phyloP scores from a whole-genome alignment of 2,113 vertebrate species.

The Caranx melampygus region DNA sequence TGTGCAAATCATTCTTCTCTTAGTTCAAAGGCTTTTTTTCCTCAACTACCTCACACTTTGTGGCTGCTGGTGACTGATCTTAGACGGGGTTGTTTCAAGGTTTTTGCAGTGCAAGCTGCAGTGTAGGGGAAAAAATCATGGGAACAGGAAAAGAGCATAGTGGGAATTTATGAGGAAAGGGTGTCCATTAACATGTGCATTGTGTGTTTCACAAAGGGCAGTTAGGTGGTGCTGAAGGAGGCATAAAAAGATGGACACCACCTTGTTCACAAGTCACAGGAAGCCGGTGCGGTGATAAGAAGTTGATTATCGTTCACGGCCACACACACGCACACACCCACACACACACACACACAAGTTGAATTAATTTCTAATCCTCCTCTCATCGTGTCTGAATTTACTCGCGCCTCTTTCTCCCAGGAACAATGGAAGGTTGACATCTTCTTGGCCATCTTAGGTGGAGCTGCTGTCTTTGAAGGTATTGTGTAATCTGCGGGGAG shows the following conservation, averaged over 20 bases:
- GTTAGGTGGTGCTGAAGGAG: conserved; percentile 1
- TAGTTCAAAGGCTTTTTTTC: conserved; percentile 7
- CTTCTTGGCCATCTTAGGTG: conserved; percentile 36
- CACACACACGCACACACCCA: not conserved
- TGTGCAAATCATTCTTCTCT: not conserved
- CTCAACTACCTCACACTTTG: conserved; percentile 23
- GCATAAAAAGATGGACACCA: conserved; percentile 26
- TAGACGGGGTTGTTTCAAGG: conserved; percentile 2
- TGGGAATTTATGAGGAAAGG: conserved; percentile 29
- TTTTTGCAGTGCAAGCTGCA: conserved; percentile 34
- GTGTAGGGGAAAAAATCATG: not conserved
- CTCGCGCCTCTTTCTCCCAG: conserved; percentile 16
- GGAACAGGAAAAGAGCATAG: conserved; percentile 9
- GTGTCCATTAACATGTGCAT: conserved; percentile 36
- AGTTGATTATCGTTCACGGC: not conserved
- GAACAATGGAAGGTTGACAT: conserved; percentile 25
- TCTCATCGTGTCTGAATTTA: conserved; percentile 18
- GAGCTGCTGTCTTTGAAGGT: conserved; percentile 39
- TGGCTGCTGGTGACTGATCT: conserved; percentile 13
- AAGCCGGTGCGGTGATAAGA: conserved; percentile 11
- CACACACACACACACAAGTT: not conserved
- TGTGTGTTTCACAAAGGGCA: conserved; percentile 36
- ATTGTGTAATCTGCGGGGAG: conserved; percentile 45
- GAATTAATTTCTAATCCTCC: conserved; percentile 21
- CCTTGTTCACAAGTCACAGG: conserved; percentile 13